These are phyloP conservation scores for Procambarus virginalis DNA, from an alignment of 1,140 invertebrate species.

Conservation along the genomic window DNA sequence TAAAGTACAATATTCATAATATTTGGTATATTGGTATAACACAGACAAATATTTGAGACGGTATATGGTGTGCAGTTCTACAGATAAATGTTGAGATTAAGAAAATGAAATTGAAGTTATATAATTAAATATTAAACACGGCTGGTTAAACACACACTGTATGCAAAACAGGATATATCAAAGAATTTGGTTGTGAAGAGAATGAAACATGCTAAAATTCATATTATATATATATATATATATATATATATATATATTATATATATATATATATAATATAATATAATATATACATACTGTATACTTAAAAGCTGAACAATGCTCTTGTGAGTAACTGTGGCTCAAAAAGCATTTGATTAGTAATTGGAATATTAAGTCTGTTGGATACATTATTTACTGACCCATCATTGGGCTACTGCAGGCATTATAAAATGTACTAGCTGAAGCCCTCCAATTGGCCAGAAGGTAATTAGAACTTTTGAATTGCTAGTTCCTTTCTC, in stretches of 20 bases:
- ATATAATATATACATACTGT: no score
- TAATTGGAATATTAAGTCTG: neutral
- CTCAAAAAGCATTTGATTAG: neutral
- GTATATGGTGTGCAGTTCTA: constrained; percentile 12
- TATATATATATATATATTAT: neutral
- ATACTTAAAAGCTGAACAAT: no score
- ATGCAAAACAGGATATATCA: constrained; percentile 17
- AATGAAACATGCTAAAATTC: constrained; percentile 6
- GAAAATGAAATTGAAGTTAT: neutral
- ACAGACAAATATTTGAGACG: constrained; percentile 5
- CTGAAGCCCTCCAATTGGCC: neutral
- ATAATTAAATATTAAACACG: neutral
- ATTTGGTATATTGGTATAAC: constrained; percentile 11
- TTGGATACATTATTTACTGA: neutral
- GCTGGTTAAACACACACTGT: neutral
- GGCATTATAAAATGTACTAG: neutral
- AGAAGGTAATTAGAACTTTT: neutral
- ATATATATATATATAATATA: neutral
- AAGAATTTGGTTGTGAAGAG: neutral
- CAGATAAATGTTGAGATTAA: constrained; percentile 6
- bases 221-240: neutral
- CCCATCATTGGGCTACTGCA: neutral
- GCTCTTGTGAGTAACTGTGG: neutral
- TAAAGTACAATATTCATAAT: neutral
- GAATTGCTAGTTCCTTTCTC: neutral